Evolutionary conservation across 2,113 vertebrate species (phyloP).

Genomic region (Pteruthius melanotis): DNA sequence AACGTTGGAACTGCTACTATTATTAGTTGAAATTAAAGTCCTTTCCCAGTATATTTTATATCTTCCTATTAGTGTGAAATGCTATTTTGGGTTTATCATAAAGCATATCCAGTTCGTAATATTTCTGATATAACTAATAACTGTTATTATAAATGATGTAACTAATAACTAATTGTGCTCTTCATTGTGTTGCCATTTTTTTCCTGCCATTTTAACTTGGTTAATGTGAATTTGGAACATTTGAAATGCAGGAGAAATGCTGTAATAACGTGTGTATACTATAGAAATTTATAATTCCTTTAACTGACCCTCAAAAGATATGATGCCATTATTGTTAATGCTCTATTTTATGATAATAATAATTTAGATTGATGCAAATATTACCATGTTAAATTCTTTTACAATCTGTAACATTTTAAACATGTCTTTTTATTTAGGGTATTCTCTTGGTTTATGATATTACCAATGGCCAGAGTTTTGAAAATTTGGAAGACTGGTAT

Average conservation of each 20-base stretch:
- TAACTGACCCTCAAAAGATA: not conserved
- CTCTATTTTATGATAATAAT: not conserved
- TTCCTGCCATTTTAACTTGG: not conserved
- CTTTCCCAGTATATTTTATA: not conserved
- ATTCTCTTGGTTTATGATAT: conserved; percentile 98
- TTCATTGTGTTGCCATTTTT: not conserved
- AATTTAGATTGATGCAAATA: not conserved
- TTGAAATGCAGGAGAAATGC: not conserved
- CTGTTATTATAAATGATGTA: too few species aligned
- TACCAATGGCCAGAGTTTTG: conserved; percentile 97
- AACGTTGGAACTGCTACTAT: not conserved
- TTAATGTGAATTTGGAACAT: not conserved
- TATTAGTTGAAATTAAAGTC: not conserved
- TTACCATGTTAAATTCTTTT: not conserved
- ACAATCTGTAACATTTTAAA: not conserved
- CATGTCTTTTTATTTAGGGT: conserved; percentile 76
- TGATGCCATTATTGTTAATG: not conserved
- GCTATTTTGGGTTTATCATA: not conserved
- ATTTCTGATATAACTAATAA: not conserved
- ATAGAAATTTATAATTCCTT: not conserved
- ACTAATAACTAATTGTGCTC: not conserved
- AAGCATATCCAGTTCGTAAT: not conserved
- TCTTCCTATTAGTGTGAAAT: not conserved
- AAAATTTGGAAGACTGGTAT: conserved; percentile 98
- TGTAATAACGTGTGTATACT: not conserved